Evolutionary conservation across 2,888 invertebrate species (phyloP).

Genomic region (Meiosimyza decipiens): DNA sequence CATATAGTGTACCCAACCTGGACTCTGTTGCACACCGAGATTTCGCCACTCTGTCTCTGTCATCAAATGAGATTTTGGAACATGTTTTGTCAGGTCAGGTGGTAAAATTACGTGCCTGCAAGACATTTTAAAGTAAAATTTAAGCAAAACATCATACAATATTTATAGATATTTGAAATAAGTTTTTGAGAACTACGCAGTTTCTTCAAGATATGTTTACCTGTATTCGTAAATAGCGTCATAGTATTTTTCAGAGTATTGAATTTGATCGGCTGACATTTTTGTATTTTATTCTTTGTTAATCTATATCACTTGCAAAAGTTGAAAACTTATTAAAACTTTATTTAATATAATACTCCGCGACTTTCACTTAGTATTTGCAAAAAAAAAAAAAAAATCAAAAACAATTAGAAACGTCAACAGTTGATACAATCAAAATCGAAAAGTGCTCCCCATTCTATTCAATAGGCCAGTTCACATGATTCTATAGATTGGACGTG

Average conservation of each 20-base stretch:
- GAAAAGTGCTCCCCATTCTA: no score
- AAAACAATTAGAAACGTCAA: no score
- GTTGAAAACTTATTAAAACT: no score
- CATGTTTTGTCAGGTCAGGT: constrained; percentile 82
- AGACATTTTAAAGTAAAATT: background rate
- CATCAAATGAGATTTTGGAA: constrained; percentile 92
- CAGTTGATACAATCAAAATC: no score
- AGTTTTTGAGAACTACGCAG: background rate
- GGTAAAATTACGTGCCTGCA: constrained; percentile 91
- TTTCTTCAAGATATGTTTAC: constrained; percentile 66
- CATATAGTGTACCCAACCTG: constrained; percentile 77
- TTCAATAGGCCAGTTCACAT: no score
- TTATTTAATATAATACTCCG: no score
- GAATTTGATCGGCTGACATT: constrained; percentile 85
- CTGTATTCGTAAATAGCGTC: constrained; percentile 91
- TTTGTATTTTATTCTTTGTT: constrained; percentile 23
- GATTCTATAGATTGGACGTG: no score
- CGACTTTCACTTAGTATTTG: no score
- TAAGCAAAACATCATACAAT: background rate
- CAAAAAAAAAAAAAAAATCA: no score
- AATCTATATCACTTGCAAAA: no score
- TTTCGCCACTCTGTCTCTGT: constrained; percentile 95
- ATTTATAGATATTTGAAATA: no score
- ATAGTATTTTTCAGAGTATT: constrained; percentile 91
- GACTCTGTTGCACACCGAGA: constrained; percentile 93